Base-by-base conservation (phyloP, 2,797 vertebrate genomes). In the Esox lucius region DNA sequence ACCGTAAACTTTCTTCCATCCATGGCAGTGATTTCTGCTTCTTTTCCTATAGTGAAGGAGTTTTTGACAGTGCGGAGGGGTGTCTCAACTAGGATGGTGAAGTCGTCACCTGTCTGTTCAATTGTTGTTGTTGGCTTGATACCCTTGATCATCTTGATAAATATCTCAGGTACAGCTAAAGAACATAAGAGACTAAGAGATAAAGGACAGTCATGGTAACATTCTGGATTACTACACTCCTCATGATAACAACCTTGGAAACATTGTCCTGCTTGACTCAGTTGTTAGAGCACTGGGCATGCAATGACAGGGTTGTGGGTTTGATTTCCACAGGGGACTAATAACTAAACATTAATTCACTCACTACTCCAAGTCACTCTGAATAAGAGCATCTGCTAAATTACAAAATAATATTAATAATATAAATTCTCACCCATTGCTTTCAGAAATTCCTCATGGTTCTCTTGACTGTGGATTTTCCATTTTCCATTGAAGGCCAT, bases 401-500 rank as follows among this genome's bases (percentile, higher is more conserved):
- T 9, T 42, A 6, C 13, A 16, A 53, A 53, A 53, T 53, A 5
- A 53, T 53, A 22, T 19, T 19, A n/a, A 56, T 56, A 28, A 31
- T 35, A 1, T 24, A 5, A 24, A 8, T 16, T 68, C 86, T 91
- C 70, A 94, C 94, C 90, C 0, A 93, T 42, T 26, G 79, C 89
- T 86, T 91, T 93, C 72, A 97, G 87, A 67, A 97, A 96, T 3
- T 89, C 89, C 51, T 95, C 94, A 0, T 92, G 87, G 74, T 96
- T 96, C 68, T 95, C 93, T 72, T 97, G 94, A 9, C 80, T 76
- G 11, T 95, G 92, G 80, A 96, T 91, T 53, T 95, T 87, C 96
- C 96, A 97, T 2, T 93, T 94, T 72, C 96, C 95, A 0, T 1
- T 82, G 77, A 96, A 96, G 42, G 12, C 80, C 89, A 83, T 83